Conservation (phyloP, 2,888 invertebrate species). For the Cantharis lateralis region DNA sequence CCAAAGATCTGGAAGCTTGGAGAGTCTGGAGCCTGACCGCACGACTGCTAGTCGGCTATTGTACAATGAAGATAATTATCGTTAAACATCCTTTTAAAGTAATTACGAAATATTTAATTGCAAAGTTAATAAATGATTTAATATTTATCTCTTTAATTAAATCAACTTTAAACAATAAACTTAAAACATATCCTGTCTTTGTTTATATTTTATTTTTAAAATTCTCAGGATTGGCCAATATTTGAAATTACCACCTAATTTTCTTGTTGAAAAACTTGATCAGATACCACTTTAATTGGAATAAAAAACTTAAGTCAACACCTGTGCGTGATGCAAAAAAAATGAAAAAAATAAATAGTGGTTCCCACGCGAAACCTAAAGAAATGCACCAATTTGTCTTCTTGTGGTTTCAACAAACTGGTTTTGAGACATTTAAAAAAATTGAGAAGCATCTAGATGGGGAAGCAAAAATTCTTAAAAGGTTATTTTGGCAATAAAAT, state of each 20-base stretch:
- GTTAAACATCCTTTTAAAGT: neutral
- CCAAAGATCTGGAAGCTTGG: neutral
- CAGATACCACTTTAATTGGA: neutral
- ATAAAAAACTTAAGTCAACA: neutral
- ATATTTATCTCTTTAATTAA: neutral
- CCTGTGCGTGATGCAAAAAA: neutral
- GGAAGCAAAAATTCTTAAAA: neutral
- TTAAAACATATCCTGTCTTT: conserved; percentile 2
- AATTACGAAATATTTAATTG: neutral
- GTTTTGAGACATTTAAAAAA: neutral
- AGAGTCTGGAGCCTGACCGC: neutral
- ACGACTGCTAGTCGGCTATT: neutral
- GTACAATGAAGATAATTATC: neutral
- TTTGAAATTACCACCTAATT: neutral
- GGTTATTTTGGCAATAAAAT: neutral
- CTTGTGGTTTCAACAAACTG: neutral
- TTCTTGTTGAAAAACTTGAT: neutral
- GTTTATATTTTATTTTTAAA: neutral
- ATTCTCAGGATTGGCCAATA: neutral
- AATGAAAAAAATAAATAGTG: neutral
- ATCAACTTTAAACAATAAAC: neutral
- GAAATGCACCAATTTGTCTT: neutral
- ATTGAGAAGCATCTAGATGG: neutral
- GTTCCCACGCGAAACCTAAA: neutral
- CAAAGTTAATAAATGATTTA: neutral